These are phyloP conservation scores for Steatocranus sp. DNA, from an alignment of 2,797 vertebrate genomes.

Conservation along the genomic window DNA sequence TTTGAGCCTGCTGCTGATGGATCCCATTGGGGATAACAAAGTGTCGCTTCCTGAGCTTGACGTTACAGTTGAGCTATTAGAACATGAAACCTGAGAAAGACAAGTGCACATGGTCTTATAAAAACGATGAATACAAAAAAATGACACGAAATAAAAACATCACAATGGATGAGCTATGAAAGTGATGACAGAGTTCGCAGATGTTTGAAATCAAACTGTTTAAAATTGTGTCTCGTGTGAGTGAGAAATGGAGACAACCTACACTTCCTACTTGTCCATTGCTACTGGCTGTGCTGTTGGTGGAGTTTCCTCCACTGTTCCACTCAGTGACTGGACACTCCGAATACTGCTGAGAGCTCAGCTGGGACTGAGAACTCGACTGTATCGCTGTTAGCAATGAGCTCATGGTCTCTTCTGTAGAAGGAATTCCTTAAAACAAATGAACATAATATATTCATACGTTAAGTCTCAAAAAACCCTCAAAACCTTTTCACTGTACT, in stretches of 20 bases:
- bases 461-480: neutral
- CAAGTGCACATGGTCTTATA: conserved; percentile 71
- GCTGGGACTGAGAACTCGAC: conserved; percentile 75
- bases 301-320: conserved; percentile 77
- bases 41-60: conserved; percentile 84
- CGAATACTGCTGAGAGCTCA: conserved; percentile 76
- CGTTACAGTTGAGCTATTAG: conserved; percentile 82
- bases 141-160: neutral
- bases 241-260: conserved; percentile 51
- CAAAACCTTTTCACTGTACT: neutral
- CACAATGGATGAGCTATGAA: neutral
- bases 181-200: neutral
- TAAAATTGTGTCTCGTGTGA: neutral
- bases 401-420: conserved; percentile 80
- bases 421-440: conserved; percentile 76
- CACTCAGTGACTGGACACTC: conserved; percentile 84
- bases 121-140: conserved; percentile 24
- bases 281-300: conserved; percentile 69
- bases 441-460: neutral
- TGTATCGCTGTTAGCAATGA: conserved; percentile 80
- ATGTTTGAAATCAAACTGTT: neutral
- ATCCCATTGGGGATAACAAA: conserved; percentile 84
- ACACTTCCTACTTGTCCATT: conserved; percentile 83
- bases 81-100: conserved; percentile 84
- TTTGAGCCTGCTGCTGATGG: conserved; percentile 80